phyloP scores from a whole-genome alignment of 2,113 vertebrate species.

The Candoia aspera region DNA sequence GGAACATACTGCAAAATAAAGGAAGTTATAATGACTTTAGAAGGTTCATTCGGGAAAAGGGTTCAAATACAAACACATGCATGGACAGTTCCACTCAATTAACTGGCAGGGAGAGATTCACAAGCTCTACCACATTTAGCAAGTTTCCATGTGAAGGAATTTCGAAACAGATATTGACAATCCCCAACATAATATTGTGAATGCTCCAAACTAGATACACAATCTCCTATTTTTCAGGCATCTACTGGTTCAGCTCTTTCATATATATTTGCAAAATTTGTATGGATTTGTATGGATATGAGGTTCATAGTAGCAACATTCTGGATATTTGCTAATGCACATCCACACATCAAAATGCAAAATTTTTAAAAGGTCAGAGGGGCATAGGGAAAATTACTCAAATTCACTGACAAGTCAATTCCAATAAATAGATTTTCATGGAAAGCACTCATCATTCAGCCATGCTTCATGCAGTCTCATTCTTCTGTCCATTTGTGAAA shows the following conservation, averaged over 20 bases:
- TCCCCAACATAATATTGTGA: not conserved
- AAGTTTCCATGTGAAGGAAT: not conserved
- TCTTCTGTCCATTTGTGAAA: not conserved
- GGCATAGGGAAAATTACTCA: not conserved
- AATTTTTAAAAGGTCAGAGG: not conserved
- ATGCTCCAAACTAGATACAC: not conserved
- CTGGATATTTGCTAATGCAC: not conserved
- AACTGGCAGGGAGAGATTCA: not conserved
- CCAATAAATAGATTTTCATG: not conserved
- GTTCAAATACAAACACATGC: not conserved
- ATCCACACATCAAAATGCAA: not conserved
- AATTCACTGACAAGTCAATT: not conserved
- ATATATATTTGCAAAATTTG: not conserved
- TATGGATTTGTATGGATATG: not conserved
- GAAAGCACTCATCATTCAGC: not conserved
- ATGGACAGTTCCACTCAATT: not conserved
- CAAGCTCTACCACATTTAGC: not conserved
- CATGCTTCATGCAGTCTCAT: not conserved
- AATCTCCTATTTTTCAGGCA: not conserved
- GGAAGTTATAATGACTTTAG: not conserved
- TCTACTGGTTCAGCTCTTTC: not conserved
- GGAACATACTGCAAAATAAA: slow-evolving; percentile 86
- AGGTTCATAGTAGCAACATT: not conserved
- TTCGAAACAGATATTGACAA: not conserved
- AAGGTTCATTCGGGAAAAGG: slow-evolving; percentile 1